Conservation (phyloP, 2,797 vertebrate species). For the Cyprinodon diabolis region DNA sequence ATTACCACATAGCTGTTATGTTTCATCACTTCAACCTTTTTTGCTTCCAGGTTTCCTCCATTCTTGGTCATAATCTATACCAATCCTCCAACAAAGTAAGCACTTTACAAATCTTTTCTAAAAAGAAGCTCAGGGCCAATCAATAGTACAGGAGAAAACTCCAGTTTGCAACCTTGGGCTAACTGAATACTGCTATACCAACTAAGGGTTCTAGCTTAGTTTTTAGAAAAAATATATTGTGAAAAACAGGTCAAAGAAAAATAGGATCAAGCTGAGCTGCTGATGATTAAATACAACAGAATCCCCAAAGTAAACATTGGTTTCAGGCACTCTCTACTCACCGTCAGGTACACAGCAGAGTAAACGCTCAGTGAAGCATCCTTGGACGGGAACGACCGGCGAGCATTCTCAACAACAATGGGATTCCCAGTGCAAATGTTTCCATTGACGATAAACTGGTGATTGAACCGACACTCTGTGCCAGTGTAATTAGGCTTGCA, state of each 20-base stretch:
- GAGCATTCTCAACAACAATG: constrained; percentile 87
- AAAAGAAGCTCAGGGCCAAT: no score
- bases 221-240: not conserved
- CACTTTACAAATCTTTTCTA: not conserved
- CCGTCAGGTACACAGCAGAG: constrained; percentile 95
- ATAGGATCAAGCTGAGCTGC: not conserved
- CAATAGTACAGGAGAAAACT: not conserved
- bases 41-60: not conserved
- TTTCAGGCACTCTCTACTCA: constrained; percentile 67
- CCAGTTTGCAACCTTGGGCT: not conserved
- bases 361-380: constrained; percentile 96
- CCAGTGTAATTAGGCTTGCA: constrained; percentile 98
- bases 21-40: not conserved
- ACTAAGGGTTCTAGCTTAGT: not conserved
- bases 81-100: not conserved
- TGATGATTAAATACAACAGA: not conserved
- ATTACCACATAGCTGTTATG: not conserved
- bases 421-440: constrained; percentile 95
- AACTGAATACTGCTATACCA: not conserved
- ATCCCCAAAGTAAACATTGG: not conserved
- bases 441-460: constrained; percentile 91
- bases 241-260: not conserved
- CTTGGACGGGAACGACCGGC: constrained; percentile 96
- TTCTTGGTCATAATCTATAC: not conserved
- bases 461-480: constrained; percentile 86